Evolutionary conservation across 2,113 vertebrate species (phyloP), one percentile per base, ranked within the genome.

Genomic region (Sphyrna mokarran): DNA sequence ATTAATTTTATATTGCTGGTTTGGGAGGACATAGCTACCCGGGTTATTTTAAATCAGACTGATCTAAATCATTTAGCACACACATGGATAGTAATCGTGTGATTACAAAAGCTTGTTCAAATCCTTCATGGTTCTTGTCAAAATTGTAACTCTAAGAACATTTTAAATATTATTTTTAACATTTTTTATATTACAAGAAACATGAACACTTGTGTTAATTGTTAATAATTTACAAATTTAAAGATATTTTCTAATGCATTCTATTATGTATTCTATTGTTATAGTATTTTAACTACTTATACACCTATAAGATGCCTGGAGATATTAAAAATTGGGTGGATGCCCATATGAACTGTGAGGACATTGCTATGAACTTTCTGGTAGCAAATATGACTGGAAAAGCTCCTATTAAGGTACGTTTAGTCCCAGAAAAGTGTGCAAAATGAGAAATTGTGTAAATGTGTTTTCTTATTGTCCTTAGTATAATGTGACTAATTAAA

Each of bases 241-340:
- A 70, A 72, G 63, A 69, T 43, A 70, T 2, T 72, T 43, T 76
- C 95, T 95, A 26, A 93, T 95, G 18, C 69, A 37, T 76, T 58
- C 18, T 85, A 13, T n/a, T 0, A 48, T 48, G 0, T 80, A 90
- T 13, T 26, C 96, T 96, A 87, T 0, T 95, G 48, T 96, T 96
- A 69, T 97, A 99, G 99, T 99, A 99, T 97, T 99, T 99, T 97
- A 99, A 99, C 97, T 99, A 99, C 96, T 97, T 99, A 96, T 99
- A 99, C 96, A 99, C 99, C 2, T 99, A 99, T 96, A 99, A 99
- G 97, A 99, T 99, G 99, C 99, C 99, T 20, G 99, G 99, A 96
- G 99, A 99, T 96, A 99, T 99, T 97, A 99, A 99, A 98, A 99
- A 98, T 89, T 99, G 99, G 99, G 99, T 99, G 96, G 99, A 99